Base-by-base conservation (phyloP, 2,797 vertebrate species). In the Sebastes taczanowskii region DNA sequence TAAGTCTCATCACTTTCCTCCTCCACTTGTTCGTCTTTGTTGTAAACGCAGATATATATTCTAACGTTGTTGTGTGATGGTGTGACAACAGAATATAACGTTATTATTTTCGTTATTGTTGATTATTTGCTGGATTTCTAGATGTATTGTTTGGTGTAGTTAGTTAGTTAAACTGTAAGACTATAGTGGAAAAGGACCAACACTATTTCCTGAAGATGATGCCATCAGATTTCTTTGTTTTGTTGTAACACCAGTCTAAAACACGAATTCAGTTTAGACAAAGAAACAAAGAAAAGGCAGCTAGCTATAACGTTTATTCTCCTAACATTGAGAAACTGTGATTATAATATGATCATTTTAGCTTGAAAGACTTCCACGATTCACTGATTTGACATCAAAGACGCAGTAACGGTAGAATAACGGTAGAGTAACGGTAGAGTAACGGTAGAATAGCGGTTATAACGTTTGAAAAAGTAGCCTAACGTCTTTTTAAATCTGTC, bases 1-100 rank as follows among this genome's bases (percentile, higher is more conserved):
- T 23, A 23, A 52, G 49, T 82, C 61, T 52, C 0, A 27, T 27
- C 60, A 86, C 81, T 86, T 78, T 66, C 14, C 66, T 52, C 65
- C 42, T 63, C n/a, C 56, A 52, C 69, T 73, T 55, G 46, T 52
- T 42, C 14, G 75, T 16, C 42, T 46, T 46, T 46, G 42, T 46
- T 46, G 42, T 46, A 46, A 46, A 46, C 16, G 16, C 42, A 46
- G 42, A 46, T 46, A 20, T 46, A 46, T 46, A 18, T 20, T 18
- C 16, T 46, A 0, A 46, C 42, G 6, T 46, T 46, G 16, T 46
- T 46, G 42, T 46, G 42, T 46, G 16, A 46, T 13, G 42, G 16
- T 46, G 7, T 46, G 38, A 42, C 38, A 46, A 46, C 42, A 46
- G 42, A 46, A 16, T 18, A 46, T 46, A 46, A 46, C 16, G 6